Base-by-base conservation (phyloP, 92 coral and sea anemone species). In the Chrysogorgia sp. region DNA sequence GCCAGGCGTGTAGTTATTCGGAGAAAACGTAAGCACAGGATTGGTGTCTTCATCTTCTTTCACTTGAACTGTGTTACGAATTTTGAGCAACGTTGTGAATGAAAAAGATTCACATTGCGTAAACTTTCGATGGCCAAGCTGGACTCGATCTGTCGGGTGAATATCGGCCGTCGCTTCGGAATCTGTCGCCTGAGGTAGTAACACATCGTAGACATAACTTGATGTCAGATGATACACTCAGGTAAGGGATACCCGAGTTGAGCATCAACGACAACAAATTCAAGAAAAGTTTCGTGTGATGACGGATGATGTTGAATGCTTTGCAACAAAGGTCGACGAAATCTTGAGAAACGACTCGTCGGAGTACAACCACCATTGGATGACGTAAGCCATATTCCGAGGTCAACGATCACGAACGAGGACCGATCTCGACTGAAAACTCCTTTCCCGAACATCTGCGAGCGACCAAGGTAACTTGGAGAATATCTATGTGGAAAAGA, bases 391-490 rank as follows among this genome's bases (percentile, higher is more conserved):
- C 99, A 96, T 96, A 75, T 96, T 97, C 30, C 97, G 81, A 28
- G 99, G n/a, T n/a, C n/a, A n/a, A n/a, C 92, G 21, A 96, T 84
- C 22, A 96, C 96, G 81, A 96, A 96, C 48, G 99, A 97, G 7
- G 99, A 92, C 63, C 99, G 97, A 84, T 96, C 99, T 9, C 99
- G 99, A 28, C 91, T 89, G 81, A 96, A 96, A 34, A 82, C 84
- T 3, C n/a, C n/a, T n/a, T n/a, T n/a, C n/a, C 99, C 99, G 52
- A 96, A 96, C 99, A 96, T 96, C 85, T 96, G 99, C 63, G 99
- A 91, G 58, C 92, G 88, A 50, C 99, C 99, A 22, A 96, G 97
- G 82, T n/a, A 96, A 91, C 87, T 91, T 96, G 74, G 99, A 90
- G 77, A 96, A 96, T n/a, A 59, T 96, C 99, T 67, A 96, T 92